Evolutionary conservation across 2,888 invertebrate species (phyloP), one percentile per base, ranked within the genome.

Genomic region (Dinocampus coccinellae): DNA sequence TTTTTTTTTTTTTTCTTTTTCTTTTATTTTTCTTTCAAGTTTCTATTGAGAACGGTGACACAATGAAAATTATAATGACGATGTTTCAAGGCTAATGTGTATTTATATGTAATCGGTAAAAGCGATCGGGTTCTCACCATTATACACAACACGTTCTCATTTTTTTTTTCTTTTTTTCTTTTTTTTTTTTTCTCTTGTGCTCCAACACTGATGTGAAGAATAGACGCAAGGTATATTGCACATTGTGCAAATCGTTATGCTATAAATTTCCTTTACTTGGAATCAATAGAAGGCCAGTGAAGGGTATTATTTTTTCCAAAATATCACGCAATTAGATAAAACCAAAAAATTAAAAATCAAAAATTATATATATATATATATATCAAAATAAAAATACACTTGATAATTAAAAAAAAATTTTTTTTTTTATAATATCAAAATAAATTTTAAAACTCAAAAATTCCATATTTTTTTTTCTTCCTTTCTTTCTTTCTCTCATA

Each of bases 181-280:
- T 77, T 77, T 76, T 77, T 77, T 7, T 29, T 29, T 29, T 7
- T 69, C 60, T 76, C 77, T 76, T 77, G 76, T 77, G 76, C 76
- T 76, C 77, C 61, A 76, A 73, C 76, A 77, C 76, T 72, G 72
- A 70, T 69, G 24, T 47, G 33, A 16, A 7, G 16, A 20, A 4
- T 57, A 68, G 66, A 70, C 34, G 55, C 16, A 47, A 7, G 2
- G 16, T 7, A 47, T 47, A 7, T n/a, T 47, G 47, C 20, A 47
- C 47, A 47, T 47, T 47, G 20, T 64, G 47, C 53, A 47, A 47
- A 24, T n/a, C 10, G 29, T n/a, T 11, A 26, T 29, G 60, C 29
- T 65, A 16, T 47, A 33, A 33, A 20, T 26, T 65, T 53, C 58
- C 57, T 57, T 68, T 70, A 62, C 47, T 68, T 53, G 26, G 68